These are phyloP conservation scores for Silurus lanzhouensis DNA, from an alignment of 2,797 vertebrate species.

Conservation along the genomic window DNA sequence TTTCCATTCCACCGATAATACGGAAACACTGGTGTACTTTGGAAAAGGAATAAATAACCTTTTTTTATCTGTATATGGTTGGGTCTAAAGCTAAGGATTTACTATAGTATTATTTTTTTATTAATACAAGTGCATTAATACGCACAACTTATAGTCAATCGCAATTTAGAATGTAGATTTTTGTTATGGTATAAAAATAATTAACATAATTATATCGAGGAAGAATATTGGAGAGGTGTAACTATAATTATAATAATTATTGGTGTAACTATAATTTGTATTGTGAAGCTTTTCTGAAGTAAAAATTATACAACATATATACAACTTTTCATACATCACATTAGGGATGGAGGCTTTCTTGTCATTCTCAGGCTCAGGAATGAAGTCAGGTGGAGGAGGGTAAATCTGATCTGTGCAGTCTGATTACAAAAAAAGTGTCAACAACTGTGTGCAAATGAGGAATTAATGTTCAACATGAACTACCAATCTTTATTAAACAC, in stretches of 20 bases:
- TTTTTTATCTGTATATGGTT: neutral
- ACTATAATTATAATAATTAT: no score
- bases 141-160: neutral
- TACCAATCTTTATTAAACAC: neutral
- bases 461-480: neutral
- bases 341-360: constrained; percentile 70
- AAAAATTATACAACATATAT: neutral
- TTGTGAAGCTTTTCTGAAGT: neutral
- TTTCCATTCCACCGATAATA: neutral
- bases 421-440: neutral
- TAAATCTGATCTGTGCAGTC: constrained; percentile 52
- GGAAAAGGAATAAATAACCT: neutral
- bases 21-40: neutral
- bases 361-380: constrained; percentile 56
- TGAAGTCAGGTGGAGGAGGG: constrained; percentile 51
- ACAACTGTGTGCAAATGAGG: neutral
- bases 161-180: neutral
- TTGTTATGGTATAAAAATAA: neutral
- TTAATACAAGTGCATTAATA: neutral
- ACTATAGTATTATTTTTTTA: no score
- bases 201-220: neutral
- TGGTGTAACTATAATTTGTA: neutral
- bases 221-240: neutral
- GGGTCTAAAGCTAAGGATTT: neutral
- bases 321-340: constrained; percentile 64